Evolutionary conservation across 2,797 vertebrate species (phyloP).

Genomic region (Silurus aristotelis): DNA sequence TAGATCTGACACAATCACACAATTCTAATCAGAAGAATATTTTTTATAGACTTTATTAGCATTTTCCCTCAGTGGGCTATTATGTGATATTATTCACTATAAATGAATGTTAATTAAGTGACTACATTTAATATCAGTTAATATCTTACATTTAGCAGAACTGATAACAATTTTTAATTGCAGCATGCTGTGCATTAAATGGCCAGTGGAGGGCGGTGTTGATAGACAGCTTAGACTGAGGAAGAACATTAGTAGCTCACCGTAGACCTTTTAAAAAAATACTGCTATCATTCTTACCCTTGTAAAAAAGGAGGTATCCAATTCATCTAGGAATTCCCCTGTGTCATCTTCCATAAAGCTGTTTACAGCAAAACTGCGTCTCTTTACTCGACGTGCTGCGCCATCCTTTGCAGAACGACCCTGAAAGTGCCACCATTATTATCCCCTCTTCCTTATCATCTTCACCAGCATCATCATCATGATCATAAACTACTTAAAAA

Average conservation of each 20-base stretch:
- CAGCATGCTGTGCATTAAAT: background rate
- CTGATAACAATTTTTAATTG: background rate
- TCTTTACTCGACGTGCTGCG: conserved; percentile 72
- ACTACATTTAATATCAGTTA: background rate
- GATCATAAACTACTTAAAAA: conserved; percentile 6
- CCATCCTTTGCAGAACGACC: conserved; percentile 84
- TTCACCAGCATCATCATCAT: conserved; percentile 18
- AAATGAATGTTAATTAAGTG: background rate
- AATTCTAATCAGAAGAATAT: background rate
- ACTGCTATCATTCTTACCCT: conserved; percentile 75
- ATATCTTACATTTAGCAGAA: background rate
- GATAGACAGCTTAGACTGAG: background rate
- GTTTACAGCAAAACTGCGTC: conserved; percentile 88
- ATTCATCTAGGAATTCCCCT: conserved; percentile 88
- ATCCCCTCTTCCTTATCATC: conserved; percentile 3
- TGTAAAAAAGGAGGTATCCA: conserved; percentile 96
- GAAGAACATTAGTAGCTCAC: background rate
- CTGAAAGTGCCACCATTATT: conserved; percentile 66
- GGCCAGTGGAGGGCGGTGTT: conserved; percentile 41
- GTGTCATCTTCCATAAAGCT: conserved; percentile 94
- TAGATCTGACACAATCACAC: background rate
- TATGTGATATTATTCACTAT: background rate
- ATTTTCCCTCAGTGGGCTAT: background rate
- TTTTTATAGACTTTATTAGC: background rate
- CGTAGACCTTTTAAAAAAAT: background rate